phyloP scores from a whole-genome alignment of 2,797 vertebrate species.

The Aplochiton taeniatus region DNA sequence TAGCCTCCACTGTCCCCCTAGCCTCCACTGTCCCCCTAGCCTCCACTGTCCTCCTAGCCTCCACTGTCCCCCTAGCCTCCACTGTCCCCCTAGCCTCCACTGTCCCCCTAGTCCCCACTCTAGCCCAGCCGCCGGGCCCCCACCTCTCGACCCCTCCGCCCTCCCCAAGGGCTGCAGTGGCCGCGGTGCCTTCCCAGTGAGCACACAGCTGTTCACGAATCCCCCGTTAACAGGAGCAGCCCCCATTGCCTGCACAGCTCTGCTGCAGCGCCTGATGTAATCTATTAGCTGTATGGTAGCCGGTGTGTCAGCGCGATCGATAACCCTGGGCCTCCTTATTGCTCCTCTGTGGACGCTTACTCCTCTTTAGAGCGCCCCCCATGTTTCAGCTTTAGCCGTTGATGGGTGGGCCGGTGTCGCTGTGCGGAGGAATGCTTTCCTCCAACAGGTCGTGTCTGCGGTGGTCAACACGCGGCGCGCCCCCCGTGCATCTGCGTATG shows the following conservation, averaged over 20 bases:
- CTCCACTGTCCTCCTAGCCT: not conserved
- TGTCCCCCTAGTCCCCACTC: constrained; percentile 42
- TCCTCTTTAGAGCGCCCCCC: constrained; percentile 66
- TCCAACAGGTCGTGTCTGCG: constrained; percentile 13
- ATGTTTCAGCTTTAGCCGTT: too few species aligned
- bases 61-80: constrained; percentile 1
- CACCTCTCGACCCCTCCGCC: constrained; percentile 19
- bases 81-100: constrained; percentile 6
- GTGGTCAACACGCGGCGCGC: not conserved
- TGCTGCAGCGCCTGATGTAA: constrained; percentile 73
- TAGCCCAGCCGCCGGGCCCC: constrained; percentile 24
- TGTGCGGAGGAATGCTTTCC: not conserved
- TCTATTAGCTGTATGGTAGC: constrained; percentile 80
- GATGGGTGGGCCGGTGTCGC: too few species aligned
- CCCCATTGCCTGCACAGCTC: constrained; percentile 65
- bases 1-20: constrained; percentile 39
- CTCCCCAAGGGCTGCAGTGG: constrained; percentile 38
- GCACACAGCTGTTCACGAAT: constrained; percentile 80
- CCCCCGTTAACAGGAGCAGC: constrained; percentile 79
- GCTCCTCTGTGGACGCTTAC: constrained; percentile 71
- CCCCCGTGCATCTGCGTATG: constrained; percentile 32
- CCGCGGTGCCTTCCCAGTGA: constrained; percentile 69
- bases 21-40: constrained; percentile 56
- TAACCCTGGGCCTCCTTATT: constrained; percentile 68
- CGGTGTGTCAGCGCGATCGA: constrained; percentile 74